Base-by-base conservation (phyloP, 2,888 invertebrate genomes). In the Chalcosyrphus nemorum region DNA sequence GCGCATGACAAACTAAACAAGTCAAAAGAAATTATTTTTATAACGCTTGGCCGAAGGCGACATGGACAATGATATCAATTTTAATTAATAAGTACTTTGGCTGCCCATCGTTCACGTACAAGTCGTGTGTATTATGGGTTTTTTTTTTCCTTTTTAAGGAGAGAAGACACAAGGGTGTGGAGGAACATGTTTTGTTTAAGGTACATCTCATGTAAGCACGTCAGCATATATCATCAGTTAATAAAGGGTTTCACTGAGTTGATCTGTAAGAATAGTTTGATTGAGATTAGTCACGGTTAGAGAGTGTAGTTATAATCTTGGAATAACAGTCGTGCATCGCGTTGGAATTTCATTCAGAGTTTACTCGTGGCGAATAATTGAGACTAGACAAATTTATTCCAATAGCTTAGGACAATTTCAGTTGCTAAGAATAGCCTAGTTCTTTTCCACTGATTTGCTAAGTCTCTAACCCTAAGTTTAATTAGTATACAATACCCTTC, bases 21-120 rank as follows among this genome's bases (percentile, higher is more conserved):
- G 43, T 43, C 15, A 21, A 29, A 52, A 38, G 56, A 21, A 38
- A 38, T 50, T 17, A 24, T 65, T 71, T 35, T 65, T 24, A 21
- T 35, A 45, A 38, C 57, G 45, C 57, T 52, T 29, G 9, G 27
- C 54, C 38, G 50, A 59, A 68, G 57, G 68, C 71, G 72, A 78
- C 61, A 29, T 61, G 54, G 61, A 63, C 61, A 63, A 19, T 72
- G 68, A 68, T 65, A 82, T 82, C 74, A 72, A 63, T 43, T 82
- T 78, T 35, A 74, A 78, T 82, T 78, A 82, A 82, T 82, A 74
- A 72, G 56, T 45, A 78, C 61, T 54, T 74, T 68, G 50, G 63
- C n/a, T 43, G 61, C 72, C 68, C 29, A 38, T 72, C 52, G 61
- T 52, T 43, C 19, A 35, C 21, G 57, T n/a, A 13, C 43, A 17